Evolutionary conservation across 30 jellyfish, hydroid and myxozoan genomes (phyloP).

Genomic region (Cassiopea andromeda): DNA sequence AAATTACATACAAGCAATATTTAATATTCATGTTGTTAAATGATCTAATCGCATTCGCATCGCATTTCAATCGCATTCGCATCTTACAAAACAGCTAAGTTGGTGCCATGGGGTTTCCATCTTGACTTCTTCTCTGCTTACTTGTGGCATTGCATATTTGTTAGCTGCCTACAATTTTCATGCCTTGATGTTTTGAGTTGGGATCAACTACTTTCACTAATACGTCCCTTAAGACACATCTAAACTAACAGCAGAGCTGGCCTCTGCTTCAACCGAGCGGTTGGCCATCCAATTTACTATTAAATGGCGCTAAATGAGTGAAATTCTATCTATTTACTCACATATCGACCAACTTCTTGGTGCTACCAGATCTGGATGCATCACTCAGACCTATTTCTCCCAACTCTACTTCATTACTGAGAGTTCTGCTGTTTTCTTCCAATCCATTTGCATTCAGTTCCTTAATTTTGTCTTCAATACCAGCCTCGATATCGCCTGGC

Average conservation of each 20-base stretch:
- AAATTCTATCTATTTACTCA: background rate
- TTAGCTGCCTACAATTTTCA: too few relatives aligned
- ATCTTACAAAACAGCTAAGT: too few relatives aligned
- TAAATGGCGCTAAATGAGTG: background rate
- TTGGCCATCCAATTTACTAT: background rate
- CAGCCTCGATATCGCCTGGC: background rate
- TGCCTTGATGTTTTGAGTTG: too few relatives aligned
- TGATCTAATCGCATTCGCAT: too few relatives aligned
- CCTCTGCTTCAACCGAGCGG: background rate
- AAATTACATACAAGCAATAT: too few relatives aligned
- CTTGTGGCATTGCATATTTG: too few relatives aligned
- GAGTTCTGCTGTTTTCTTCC: background rate
- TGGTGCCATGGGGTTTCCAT: too few relatives aligned
- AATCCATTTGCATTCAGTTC: background rate
- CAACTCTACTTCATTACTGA: constrained; percentile 4
- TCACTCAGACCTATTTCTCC: background rate
- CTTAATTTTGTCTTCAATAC: background rate
- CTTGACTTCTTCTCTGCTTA: too few relatives aligned
- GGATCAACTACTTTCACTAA: too few relatives aligned
- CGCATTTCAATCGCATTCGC: too few relatives aligned
- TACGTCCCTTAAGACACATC: too few relatives aligned
- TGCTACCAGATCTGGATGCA: constrained; percentile 2
- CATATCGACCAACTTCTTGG: background rate
- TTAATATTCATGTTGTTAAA: too few relatives aligned
- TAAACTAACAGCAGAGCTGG: background rate